Evolutionary conservation across 2,888 invertebrate genomes (phyloP), one percentile per base, ranked within the genome.

Genomic region (Rhodophaea formosa): DNA sequence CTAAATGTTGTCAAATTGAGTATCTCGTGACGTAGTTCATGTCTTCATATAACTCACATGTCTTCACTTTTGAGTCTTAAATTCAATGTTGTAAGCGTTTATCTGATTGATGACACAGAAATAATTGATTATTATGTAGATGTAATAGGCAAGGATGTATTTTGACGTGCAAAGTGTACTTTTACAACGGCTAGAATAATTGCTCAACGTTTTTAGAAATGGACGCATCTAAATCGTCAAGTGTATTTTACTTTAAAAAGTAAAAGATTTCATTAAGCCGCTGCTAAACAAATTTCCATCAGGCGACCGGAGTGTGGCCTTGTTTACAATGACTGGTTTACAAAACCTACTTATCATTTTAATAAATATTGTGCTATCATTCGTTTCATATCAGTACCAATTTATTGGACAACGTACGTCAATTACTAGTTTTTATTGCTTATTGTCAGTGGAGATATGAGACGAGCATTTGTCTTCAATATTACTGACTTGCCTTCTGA

Each of bases 1-100:
- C 71, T 59, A 46, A 57, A 17, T 52, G 59, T 53, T 59, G 53
- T 57, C 60, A 53, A 44, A 46, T 60, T 57, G 60, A 47, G 17
- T 23, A 23, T 54, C 59, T 57, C 57, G 52, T 60, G 57, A 29
- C 47, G 42, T 14, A 8, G 47, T 32, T 39, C 5, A 46, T 46
- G n/a, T 23, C 56, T 32, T 46, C 8, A 16, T 12, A 23, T 17
- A 46, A 32, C 15, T 30, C 7, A 23, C 2, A 44, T 23, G 14
- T 32, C 8, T 15, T 35, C 35, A 23, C 3, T 35, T 51, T 17
- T 32, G 15, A 10, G 16, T 7, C 1, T 45, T 30, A 12, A 45
- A 29, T 17, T 46, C 17, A 12, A 5, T 55, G 45, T 17, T 45
- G 44, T 8, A 43, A 45, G 16, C 32, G 16, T 32, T 55, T 17